These are phyloP conservation scores for Caprella mutica DNA, from an alignment of 2,888 invertebrate species.

Conservation along the genomic window DNA sequence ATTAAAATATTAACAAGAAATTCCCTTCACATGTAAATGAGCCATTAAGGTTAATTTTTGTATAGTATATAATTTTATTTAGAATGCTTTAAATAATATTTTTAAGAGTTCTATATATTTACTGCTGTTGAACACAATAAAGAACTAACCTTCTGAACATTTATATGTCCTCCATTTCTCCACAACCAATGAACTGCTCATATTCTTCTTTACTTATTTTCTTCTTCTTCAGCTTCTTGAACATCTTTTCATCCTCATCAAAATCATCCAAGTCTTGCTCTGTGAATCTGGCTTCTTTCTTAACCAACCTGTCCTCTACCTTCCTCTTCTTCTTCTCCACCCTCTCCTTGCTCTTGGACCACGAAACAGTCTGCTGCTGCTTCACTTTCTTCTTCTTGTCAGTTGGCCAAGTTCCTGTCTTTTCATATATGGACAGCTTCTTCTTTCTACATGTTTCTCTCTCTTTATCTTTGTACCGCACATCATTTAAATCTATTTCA, in stretches of 20 bases:
- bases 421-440: conserved; percentile 57
- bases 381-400: conserved; percentile 42
- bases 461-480: conserved; percentile 60
- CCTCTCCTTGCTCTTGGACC: conserved; percentile 43
- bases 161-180: neutral
- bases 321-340: conserved; percentile 49
- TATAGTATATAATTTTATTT: no score
- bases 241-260: conserved; percentile 39
- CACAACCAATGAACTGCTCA: conserved; percentile 23
- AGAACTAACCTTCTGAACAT: no score
- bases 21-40: no score
- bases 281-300: conserved; percentile 42
- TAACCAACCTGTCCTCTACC: conserved; percentile 56
- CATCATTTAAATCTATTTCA: conserved; percentile 58
- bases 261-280: conserved; percentile 47
- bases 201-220: conserved; percentile 40
- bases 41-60: no score
- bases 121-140: no score
- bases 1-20: no score
- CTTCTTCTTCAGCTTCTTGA: conserved; percentile 45
- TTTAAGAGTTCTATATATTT: no score
- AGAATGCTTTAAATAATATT: no score
- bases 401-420: conserved; percentile 64
- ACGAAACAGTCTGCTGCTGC: conserved; percentile 48
- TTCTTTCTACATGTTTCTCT: conserved; percentile 59